Evolutionary conservation across 2,888 invertebrate species (phyloP), one percentile per base, ranked within the genome.

Genomic region (Lepidocyrtoides sp.): DNA sequence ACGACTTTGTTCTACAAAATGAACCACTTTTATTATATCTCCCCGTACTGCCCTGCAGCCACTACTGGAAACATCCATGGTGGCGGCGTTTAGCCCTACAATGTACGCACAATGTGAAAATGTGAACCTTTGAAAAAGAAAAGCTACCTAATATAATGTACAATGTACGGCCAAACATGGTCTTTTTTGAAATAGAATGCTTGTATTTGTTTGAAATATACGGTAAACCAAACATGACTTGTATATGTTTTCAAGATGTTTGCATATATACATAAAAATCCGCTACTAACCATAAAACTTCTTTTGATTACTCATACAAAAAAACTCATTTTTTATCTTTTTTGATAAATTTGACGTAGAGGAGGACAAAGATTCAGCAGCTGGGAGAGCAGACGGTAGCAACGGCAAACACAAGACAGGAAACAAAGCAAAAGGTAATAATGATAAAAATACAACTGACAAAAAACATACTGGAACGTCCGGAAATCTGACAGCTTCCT

Each of bases 401-500:
- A 51, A 48, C 48, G 77, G 20, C n/a, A 77, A 63, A 48, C 17
- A 48, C 12, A 87, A 60, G 36, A 69, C 23, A 57, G 20, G 51
- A 48, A 87, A 44, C 75, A 85, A 85, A 32, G 29, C 44, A 48
- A 69, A 69, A 3, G 29, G 41, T 17, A 48, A 29, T 29, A 69
- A 7, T 84, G n/a, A n/a, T n/a, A n/a, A n/a, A n/a, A n/a, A n/a
- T n/a, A 48, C 66, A 54, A 20, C 72, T 69, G 86, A 87, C 60
- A 87, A 87, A 51, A 57, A 87, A 41, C 60, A 41, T 20, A 29
- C 17, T 2, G 48, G 48, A 57, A 66, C 29, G 85, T 44, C 72
- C 41, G 82, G 81, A 85, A 91, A 88, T 89, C 88, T 92, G 91
- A 91, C 92, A 89, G 66, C 60, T 26, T 60, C 41, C 41, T 69